Evolutionary conservation across 2,113 vertebrate genomes (phyloP), one percentile per base, ranked within the genome.

Genomic region (Hippocampus guttulatus): DNA sequence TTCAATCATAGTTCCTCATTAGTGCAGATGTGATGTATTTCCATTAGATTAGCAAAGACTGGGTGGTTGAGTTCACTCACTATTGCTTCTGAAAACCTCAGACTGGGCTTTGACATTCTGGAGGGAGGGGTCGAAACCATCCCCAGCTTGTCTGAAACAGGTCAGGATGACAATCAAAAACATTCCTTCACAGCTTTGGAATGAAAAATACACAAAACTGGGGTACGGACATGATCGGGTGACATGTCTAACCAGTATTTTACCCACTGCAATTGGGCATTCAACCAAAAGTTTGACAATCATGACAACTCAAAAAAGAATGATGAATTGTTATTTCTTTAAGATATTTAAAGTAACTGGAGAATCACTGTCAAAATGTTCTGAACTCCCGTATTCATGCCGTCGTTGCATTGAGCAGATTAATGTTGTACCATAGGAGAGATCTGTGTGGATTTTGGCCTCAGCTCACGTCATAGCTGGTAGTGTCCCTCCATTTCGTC

Each of bases 21-120:
- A 27, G 21, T 41, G 41, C 12, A 0, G 52, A 47, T 43, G 23
- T 43, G 6, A 6, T 47, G 52, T 15, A 12, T 1, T 23, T 18
- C 12, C 15, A 8, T 20, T 65, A 27, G 15, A 20, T 23, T 33
- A 21, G 25, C 15, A 1, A 25, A 60, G 27, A 1, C 1, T 1
- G 23, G 20, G n/a, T 4, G 18, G 2, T 33, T 61, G 3, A 8
- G 27, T 47, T 43, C 15, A 95, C 96, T 96, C 92, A 99, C 97
- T 92, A 73, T 91, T 96, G 67, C 91, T 95, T 74, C 94, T 94
- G 84, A 95, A 98, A 69, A 93, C 94, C 82, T 98, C 97, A 1
- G 95, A 96, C 68, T 95, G 95, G 75, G 93, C 92, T 85, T 94
- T 97, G 11, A 94, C 89, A 76, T 91, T 95, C 87, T 93, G 94